Evolutionary conservation across 2,113 vertebrate species (phyloP).

Genomic region (Regulus satrapa): DNA sequence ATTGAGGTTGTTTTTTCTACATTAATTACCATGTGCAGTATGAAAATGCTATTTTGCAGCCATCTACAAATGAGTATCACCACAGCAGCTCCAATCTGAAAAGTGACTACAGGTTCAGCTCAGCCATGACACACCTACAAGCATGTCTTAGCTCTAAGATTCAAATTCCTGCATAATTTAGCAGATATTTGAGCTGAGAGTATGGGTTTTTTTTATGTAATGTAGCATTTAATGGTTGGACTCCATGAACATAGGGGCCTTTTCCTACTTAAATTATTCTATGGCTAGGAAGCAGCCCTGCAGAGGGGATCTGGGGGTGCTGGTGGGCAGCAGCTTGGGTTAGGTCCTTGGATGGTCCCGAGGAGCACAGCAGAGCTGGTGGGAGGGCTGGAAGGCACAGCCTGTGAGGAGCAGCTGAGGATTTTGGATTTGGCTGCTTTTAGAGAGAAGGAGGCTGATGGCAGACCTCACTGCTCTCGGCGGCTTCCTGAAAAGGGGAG

Average conservation of each 20-base stretch:
- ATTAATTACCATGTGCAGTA: background rate
- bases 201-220: background rate
- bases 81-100: background rate
- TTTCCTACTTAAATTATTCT: background rate
- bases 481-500: background rate
- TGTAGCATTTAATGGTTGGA: rapidly evolving
- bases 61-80: background rate
- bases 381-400: background rate
- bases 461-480: rapidly evolving
- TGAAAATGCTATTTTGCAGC: background rate
- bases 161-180: background rate
- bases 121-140: background rate
- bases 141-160: background rate
- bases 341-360: background rate
- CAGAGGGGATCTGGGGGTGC: background rate
- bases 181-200: background rate
- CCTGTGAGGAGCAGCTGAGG: background rate
- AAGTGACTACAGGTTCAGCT: background rate
- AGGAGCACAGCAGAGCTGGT: background rate
- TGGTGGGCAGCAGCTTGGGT: background rate
- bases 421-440: background rate
- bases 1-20: background rate
- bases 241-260: background rate
- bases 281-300: background rate
- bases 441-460: background rate